Base-by-base conservation (phyloP, 1,140 invertebrate genomes). In the Bombus soroeensis region DNA sequence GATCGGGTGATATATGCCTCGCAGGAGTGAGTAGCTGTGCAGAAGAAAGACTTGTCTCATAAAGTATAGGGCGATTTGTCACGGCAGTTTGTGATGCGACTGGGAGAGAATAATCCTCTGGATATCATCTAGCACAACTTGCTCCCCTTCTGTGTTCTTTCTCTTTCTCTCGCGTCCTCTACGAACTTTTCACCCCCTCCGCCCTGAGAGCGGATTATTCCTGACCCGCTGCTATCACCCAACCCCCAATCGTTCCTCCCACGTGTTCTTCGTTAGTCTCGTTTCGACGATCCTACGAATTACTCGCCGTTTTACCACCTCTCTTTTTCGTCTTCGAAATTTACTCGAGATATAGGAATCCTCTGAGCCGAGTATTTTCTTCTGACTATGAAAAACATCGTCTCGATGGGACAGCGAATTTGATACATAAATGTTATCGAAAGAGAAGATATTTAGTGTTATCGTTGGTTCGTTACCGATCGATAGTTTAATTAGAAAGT, bases 31-130 rank as follows among this genome's bases (percentile, higher is more conserved):
- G 89, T 81, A 78, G 87, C 89, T 86, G 77, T 83, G 89, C 79
- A 89, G 91, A 92, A 92, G 91, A 92, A 92, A 90, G 88, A 91
- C 91, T 92, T 85, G 90, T 92, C 90, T 92, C 92, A 93, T 93
- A 93, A 93, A 93, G 92, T 92, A 93, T 93, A 89, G 92, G 90
- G 91, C 89, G 92, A 93, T 93, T 93, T 93, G 92, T 93, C 92
- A 93, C 90, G 90, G 90, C 87, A 93, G 91, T 93, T 92, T 93
- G 92, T 92, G 91, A 93, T 91, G 90, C 93, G 92, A 92, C 91
- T 86, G 93, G 91, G 91, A 93, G 93, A 93, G 93, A 93, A 93
- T 94, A 93, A 94, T 94, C 92, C 92, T 92, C 91, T 91, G 91
- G 91, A 93, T 93, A 93, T 93, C 93, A 90, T 93, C 90, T 92